These are phyloP conservation scores for Dynastes tityus DNA, from an alignment of 2,888 invertebrate genomes.

Conservation along the genomic window DNA sequence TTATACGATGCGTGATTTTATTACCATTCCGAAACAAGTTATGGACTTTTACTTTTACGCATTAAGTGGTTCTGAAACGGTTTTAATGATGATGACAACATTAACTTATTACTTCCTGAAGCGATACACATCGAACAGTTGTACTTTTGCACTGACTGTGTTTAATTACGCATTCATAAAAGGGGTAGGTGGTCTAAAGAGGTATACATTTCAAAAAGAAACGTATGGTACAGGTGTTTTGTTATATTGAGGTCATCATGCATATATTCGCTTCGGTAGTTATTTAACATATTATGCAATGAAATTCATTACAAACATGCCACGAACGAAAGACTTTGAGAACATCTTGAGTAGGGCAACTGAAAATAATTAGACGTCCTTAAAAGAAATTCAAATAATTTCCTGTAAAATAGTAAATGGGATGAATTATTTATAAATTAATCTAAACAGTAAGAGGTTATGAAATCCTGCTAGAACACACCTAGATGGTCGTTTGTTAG, in stretches of 20 bases:
- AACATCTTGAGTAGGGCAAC: constrained; percentile 1
- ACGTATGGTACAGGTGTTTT: constrained; percentile 26
- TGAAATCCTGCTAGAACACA: constrained; percentile 35
- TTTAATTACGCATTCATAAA: constrained; percentile 41
- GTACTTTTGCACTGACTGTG: constrained; percentile 44
- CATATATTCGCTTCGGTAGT: constrained; percentile 1
- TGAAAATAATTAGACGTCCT: constrained; percentile 8
- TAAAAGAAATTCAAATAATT: constrained; percentile 9
- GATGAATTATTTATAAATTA: constrained; percentile 32
- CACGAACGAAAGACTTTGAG: background rate
- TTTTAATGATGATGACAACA: constrained; percentile 48
- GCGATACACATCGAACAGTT: constrained; percentile 46
- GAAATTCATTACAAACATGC: background rate
- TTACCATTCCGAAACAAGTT: constrained; percentile 18
- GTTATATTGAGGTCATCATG: background rate
- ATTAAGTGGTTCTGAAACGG: constrained; percentile 34
- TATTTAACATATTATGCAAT: constrained; percentile 25
- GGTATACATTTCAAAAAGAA: constrained; percentile 20
- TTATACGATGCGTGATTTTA: constrained; percentile 28
- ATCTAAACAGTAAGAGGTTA: constrained; percentile 11
- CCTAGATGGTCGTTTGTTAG: background rate
- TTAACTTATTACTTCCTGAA: constrained; percentile 52
- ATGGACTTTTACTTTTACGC: constrained; percentile 36
- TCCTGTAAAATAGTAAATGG: background rate
- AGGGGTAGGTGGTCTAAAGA: constrained; percentile 46